A percentile compares a stretch with the other conserved stretches of the same genome.
Evolutionary conservation across 2,797 vertebrate genomes (phyloP).

Genomic region (Eutrigla gurnardus): DNA sequence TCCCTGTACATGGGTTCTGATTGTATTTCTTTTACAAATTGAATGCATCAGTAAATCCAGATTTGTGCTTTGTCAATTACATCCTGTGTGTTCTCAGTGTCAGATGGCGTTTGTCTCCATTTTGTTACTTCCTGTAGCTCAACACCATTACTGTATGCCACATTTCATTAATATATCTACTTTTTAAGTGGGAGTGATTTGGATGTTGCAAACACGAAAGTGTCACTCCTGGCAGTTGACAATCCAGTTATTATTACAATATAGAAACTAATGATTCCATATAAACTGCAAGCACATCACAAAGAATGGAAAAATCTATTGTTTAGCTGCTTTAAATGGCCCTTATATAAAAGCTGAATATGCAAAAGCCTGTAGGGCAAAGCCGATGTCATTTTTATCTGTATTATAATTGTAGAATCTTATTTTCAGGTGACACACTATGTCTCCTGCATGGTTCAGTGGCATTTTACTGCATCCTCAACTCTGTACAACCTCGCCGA

Average conservation of each 20-base stretch:
- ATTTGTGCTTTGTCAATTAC: slow-evolving; percentile 44
- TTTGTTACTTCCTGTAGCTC: slow-evolving; percentile 14
- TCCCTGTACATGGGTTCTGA: slow-evolving; percentile 34
- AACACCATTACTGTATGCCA: neutral
- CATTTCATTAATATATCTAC: slow-evolving; percentile 11
- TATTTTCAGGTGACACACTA: slow-evolving; percentile 29
- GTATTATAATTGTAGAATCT: slow-evolving; percentile 45
- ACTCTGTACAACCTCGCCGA: slow-evolving; percentile 25
- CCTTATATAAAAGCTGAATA: slow-evolving; percentile 53
- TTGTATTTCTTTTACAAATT: slow-evolving; percentile 31
- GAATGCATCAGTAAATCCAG: slow-evolving; percentile 38
- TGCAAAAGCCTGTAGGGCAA: slow-evolving; percentile 62
- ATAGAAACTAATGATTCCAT: slow-evolving; percentile 12
- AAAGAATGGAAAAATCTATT: slow-evolving; percentile 60
- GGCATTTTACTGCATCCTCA: slow-evolving; percentile 50
- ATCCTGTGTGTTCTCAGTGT: slow-evolving; percentile 21
- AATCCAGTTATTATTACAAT: slow-evolving; percentile 5
- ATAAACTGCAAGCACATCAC: slow-evolving; percentile 19
- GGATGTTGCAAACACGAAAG: too few relatives aligned
- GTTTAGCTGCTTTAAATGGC: slow-evolving; percentile 66
- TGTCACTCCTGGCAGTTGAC: slow-evolving; percentile 25
- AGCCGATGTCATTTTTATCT: slow-evolving; percentile 42
- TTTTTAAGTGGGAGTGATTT: neutral
- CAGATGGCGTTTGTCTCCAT: slow-evolving; percentile 26
- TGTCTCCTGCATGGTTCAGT: slow-evolving; percentile 27